phyloP scores from a whole-genome alignment of 2,113 vertebrate species.

The Urocitellus parryii region DNA sequence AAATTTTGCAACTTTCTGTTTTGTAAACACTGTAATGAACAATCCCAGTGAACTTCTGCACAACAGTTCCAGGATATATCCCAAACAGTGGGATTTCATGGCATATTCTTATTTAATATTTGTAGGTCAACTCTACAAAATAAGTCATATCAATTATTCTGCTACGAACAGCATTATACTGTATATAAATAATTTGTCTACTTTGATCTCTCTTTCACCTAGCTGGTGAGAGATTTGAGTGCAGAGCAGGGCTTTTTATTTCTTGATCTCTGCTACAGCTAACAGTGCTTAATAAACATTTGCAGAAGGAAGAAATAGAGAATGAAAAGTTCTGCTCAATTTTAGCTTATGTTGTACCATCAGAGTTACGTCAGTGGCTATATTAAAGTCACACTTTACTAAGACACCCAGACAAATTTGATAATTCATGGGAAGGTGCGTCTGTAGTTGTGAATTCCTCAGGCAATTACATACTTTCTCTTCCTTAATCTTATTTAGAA shows the following conservation, averaged over 20 bases:
- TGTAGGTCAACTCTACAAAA: background rate
- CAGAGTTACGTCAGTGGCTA: constrained; percentile 18
- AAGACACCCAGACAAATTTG: constrained; percentile 26
- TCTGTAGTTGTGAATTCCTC: constrained; percentile 32
- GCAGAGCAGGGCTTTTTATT: constrained; percentile 1
- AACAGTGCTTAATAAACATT: constrained; percentile 51
- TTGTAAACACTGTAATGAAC: background rate
- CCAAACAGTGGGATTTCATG: background rate
- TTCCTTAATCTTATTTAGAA: constrained; percentile 52
- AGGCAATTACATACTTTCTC: background rate
- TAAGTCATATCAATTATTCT: constrained; percentile 21
- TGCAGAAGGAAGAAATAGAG: constrained; percentile 55
- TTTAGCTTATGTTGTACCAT: background rate
- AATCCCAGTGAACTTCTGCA: background rate
- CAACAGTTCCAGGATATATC: background rate
- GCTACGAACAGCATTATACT: background rate
- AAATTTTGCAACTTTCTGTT: background rate
- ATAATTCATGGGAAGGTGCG: constrained; percentile 17
- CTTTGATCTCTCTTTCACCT: background rate
- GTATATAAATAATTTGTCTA: constrained; percentile 12
- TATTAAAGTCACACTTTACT: constrained; percentile 57
- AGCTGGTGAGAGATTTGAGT: background rate
- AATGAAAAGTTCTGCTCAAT: constrained; percentile 45
- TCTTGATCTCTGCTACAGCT: background rate
- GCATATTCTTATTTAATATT: background rate